Evolutionary conservation across 1,140 invertebrate genomes (phyloP), one percentile per base, ranked within the genome.

Genomic region (Pantala flavescens): DNA sequence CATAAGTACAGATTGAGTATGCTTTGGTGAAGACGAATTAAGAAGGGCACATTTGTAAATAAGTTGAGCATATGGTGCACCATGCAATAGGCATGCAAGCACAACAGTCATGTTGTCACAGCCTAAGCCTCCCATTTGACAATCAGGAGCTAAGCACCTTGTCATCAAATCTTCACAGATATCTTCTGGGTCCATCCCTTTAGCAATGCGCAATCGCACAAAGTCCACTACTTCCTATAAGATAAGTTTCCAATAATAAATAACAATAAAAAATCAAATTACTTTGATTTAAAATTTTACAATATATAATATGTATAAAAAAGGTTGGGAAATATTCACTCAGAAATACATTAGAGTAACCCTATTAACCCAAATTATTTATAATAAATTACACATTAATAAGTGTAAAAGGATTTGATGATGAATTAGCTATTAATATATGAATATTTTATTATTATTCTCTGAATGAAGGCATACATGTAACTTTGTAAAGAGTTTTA

Each of bases 61-160:
- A n/a, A 94, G 83, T 75, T 91, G 85, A 71, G 89, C 87, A 79
- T 91, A 95, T n/a, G 90, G 85, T 77, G 88, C 87, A 43, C 89
- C 90, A 70, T 93, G 89, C 3, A 93, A 83, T 36, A 95, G 88
- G 82, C 93, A 92, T 11, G 97, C 88, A 11, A 98, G 83, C 71
- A 98, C 87, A 0, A 96, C 94, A 43, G 96, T 98, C 98, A 99
- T 99, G 84, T 99, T 99, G 83, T 99, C 98, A 83, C 96, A 99
- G 72, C 98, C 98, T 55, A 97, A 85, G 2, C 95, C 97, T 43
- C 95, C 96, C 89, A 98, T 96, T 79, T 95, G 90, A 81, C 93
- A 95, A 84, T 98, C 97, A 0, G 97, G 96, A 5, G 97, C 95
- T 70, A 99, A 85, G 83, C 98, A 99, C 71, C 90, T 86, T 75